phyloP scores from a whole-genome alignment of 2,797 vertebrate genomes.

The Sylvia borin region DNA sequence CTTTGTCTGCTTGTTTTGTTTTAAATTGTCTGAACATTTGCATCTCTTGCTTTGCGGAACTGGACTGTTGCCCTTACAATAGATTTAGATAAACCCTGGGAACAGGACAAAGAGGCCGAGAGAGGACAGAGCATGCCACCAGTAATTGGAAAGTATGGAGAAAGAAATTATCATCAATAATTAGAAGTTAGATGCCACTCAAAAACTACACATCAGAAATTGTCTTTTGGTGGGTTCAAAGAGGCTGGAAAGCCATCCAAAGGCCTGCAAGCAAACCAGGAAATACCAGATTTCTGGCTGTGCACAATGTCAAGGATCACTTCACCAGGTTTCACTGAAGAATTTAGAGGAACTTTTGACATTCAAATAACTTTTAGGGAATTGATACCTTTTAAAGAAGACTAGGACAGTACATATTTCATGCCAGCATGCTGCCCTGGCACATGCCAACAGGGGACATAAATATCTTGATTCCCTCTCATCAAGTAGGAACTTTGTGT shows the following conservation, averaged over 20 bases:
- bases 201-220: not conserved
- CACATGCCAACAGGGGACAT: not conserved
- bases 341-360: not conserved
- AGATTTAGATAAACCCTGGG: not conserved
- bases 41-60: not conserved
- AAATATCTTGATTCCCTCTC: not conserved
- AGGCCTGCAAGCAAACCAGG: not conserved
- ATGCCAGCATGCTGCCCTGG: not conserved
- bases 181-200: not conserved
- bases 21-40: not conserved
- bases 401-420: not conserved
- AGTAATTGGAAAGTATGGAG: not conserved
- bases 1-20: not conserved
- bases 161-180: not conserved
- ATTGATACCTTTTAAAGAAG: not conserved
- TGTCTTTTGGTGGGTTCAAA: not conserved
- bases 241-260: not conserved
- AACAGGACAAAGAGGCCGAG: fast-evolving
- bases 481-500: not conserved
- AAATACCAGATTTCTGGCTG: not conserved
- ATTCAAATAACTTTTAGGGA: not conserved
- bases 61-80: not conserved
- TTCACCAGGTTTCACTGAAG: not conserved
- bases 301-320: not conserved
- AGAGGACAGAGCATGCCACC: fast-evolving